Evolutionary conservation across 2,888 invertebrate genomes (phyloP).

Genomic region (Rhorus exstirpatorius): DNA sequence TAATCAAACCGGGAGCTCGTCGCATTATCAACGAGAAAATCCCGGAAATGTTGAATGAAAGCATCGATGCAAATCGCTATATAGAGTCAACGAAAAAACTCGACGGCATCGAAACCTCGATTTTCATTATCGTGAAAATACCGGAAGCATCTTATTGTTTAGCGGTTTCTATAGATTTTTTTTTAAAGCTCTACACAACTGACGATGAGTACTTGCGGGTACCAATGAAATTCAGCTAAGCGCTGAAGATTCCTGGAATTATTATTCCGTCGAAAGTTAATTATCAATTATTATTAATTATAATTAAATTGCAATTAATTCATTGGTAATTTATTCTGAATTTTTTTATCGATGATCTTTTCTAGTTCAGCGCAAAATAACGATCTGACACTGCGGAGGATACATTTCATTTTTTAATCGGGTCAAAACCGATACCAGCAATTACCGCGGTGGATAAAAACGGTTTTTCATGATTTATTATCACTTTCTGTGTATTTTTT

Average conservation of each 20-base stretch:
- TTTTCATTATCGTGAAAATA: background rate
- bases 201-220: too few species aligned
- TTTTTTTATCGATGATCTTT: background rate
- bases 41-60: conserved; percentile 5
- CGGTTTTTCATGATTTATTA: conserved; percentile 21
- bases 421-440: conserved; percentile 17
- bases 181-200: too few species aligned
- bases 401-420: conserved; percentile 6
- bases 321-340: too few species aligned
- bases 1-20: background rate
- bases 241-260: too few species aligned
- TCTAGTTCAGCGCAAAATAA: too few species aligned
- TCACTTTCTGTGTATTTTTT: too few species aligned
- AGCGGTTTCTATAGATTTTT: too few species aligned
- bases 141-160: background rate
- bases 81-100: background rate
- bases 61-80: conserved; percentile 5
- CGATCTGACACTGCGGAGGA: background rate
- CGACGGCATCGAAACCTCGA: conserved; percentile 8
- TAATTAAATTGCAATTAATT: too few species aligned
- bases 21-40: conserved; percentile 2
- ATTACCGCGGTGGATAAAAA: conserved; percentile 21
- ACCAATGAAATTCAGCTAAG: too few species aligned
- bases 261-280: too few species aligned
- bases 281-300: too few species aligned